A percentile compares a stretch with the other conserved stretches of the same genome.
These are phyloP conservation scores for Eretmocerus hayati DNA, from an alignment of 2,888 invertebrate species.

Conservation along the genomic window DNA sequence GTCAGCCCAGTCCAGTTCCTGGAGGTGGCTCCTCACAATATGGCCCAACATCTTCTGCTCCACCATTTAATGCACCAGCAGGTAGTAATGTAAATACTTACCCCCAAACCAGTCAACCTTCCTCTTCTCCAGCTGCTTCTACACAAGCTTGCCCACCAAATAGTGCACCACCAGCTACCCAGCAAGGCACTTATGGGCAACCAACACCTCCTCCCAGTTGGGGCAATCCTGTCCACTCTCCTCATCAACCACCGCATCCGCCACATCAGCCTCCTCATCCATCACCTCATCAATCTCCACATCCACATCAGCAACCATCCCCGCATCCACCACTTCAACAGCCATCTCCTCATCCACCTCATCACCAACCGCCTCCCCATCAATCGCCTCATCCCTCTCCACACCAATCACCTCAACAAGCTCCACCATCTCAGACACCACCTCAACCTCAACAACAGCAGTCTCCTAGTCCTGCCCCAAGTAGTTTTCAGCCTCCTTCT, in stretches of 20 bases:
- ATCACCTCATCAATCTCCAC: constrained; percentile 40
- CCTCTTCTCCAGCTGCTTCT: constrained; percentile 47
- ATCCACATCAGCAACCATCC: constrained; percentile 41
- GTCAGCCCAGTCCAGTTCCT: constrained; percentile 52
- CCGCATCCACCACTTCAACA: constrained; percentile 44
- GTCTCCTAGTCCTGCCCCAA: constrained; percentile 51
- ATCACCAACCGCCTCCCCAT: constrained; percentile 46
- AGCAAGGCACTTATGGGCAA: constrained; percentile 46
- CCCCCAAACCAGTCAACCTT: constrained; percentile 43
- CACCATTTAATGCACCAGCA: constrained; percentile 41
- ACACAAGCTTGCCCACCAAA: constrained; percentile 56
- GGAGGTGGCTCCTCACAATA: constrained; percentile 38
- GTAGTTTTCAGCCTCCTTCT: constrained; percentile 48
- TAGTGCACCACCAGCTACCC: constrained; percentile 42
- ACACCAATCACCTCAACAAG: constrained; percentile 40
- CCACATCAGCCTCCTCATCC: constrained; percentile 41
- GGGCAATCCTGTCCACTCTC: constrained; percentile 54
- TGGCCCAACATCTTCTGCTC: constrained; percentile 43
- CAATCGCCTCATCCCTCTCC: constrained; percentile 50
- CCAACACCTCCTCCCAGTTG: constrained; percentile 57
- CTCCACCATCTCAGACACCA: constrained; percentile 30
- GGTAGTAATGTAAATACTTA: constrained; percentile 41
- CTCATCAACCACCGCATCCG: constrained; percentile 43
- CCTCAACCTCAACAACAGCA: constrained; percentile 44
- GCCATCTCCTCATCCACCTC: constrained; percentile 44